Percentiles rank a stretch among this genome's conserved stretches.
phyloP scores from a whole-genome alignment of 23 tunicate genomes.

The Clavelina lepadiformis region DNA sequence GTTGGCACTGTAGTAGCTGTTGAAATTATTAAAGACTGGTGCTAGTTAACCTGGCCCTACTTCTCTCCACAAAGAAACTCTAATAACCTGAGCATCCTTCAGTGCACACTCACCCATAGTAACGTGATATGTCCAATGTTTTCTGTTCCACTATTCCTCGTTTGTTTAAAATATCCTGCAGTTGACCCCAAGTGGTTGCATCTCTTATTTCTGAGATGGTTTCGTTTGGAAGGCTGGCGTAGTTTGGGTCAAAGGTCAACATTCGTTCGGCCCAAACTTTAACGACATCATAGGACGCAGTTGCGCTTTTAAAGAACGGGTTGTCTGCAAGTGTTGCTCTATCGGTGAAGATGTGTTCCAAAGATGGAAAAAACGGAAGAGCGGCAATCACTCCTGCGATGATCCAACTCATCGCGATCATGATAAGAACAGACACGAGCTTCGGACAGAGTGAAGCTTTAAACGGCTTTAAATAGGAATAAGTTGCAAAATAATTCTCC shows the following conservation, averaged over 20 bases:
- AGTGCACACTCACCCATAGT: no score
- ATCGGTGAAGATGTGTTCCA: conserved; percentile 9
- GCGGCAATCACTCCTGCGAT: conserved; percentile 12
- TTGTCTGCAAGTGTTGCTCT: conserved; percentile 13
- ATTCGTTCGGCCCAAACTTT: conserved; percentile 17
- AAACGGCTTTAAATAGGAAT: conserved; percentile 44
- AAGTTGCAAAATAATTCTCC: no score
- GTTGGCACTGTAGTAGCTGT: conserved; percentile 65
- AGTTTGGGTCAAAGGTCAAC: conserved; percentile 10
- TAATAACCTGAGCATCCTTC: no score
- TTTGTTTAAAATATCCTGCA: neutral
- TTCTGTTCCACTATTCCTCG: no score
- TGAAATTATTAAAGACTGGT: no score
- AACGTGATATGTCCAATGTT: no score
- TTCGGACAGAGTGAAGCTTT: conserved; percentile 18
- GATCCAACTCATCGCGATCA: conserved; percentile 9
- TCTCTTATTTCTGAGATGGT: neutral
- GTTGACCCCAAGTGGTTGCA: conserved; percentile 4
- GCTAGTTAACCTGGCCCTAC: no score
- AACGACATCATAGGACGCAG: conserved; percentile 11
- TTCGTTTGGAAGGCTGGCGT: neutral
- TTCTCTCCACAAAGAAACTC: no score
- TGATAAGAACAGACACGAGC: conserved; percentile 1
- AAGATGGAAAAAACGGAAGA: conserved; percentile 15
- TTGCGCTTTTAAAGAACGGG: conserved; percentile 16